A percentile compares a stretch with the other conserved stretches of the same genome.
Evolutionary conservation across 2,888 invertebrate genomes (phyloP).

Genomic region (Heliconius sara): DNA sequence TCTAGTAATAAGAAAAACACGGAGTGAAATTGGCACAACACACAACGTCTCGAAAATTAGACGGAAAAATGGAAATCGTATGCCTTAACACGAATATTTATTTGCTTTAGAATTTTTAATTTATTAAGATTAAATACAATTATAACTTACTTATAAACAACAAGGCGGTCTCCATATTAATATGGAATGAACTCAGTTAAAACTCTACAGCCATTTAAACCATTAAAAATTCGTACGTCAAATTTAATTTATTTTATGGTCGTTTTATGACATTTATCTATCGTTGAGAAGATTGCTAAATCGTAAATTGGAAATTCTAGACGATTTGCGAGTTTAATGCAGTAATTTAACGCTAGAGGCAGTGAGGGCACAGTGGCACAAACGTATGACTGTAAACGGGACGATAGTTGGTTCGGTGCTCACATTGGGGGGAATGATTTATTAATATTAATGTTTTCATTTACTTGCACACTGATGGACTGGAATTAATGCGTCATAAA

Average conservation of each 20-base stretch:
- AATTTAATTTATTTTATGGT: conserved; percentile 60
- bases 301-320: conserved; percentile 63
- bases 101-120: no score
- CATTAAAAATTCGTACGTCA: conserved; percentile 52
- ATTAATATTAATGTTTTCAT: no score
- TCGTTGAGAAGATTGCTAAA: conserved; percentile 64
- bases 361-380: not conserved
- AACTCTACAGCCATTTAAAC: conserved; percentile 32
- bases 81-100: no score
- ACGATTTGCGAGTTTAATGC: conserved; percentile 27
- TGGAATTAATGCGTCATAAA: no score
- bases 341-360: not conserved
- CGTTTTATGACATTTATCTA: conserved; percentile 65
- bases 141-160: conserved; percentile 32
- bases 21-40: no score
- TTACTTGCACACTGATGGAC: no score
- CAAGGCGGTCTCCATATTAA: conserved; percentile 32
- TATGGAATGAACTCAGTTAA: conserved; percentile 17
- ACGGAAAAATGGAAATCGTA: no score
- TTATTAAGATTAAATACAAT: no score
- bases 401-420: not conserved
- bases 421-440: not conserved
- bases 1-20: no score
- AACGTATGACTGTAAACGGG: not conserved
- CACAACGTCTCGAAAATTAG: no score